phyloP scores from a whole-genome alignment of 2,113 vertebrate species.

The Python bivittatus region DNA sequence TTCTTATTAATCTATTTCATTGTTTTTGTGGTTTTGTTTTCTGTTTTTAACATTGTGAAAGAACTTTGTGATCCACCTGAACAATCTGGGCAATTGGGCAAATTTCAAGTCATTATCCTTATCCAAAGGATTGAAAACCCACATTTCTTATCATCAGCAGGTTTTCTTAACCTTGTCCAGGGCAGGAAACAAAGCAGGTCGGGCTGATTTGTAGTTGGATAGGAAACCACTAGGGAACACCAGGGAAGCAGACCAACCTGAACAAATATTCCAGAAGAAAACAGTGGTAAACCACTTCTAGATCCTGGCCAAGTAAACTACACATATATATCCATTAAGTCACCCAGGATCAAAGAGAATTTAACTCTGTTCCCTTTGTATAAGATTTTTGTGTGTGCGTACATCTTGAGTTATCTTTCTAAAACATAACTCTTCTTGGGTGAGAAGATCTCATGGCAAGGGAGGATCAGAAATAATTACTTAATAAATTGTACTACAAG shows the following conservation, averaged over 20 bases:
- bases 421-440: neutral
- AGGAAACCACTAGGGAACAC: neutral
- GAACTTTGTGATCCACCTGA: neutral
- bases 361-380: neutral
- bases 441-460: neutral
- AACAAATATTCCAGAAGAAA: neutral
- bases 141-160: neutral
- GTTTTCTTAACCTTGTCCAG: neutral
- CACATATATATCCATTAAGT: neutral
- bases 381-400: too few relatives aligned
- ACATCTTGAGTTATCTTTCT: neutral
- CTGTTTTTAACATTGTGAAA: neutral
- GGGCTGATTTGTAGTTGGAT: neutral
- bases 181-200: neutral
- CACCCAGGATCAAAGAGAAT: neutral
- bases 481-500: neutral
- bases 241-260: neutral
- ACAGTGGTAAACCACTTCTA: neutral
- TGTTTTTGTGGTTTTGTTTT: neutral
- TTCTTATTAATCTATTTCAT: neutral
- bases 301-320: neutral
- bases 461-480: neutral
- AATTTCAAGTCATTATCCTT: neutral
- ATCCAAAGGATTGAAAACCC: neutral
- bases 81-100: neutral